Base-by-base conservation (phyloP, 2,113 vertebrate genomes). In the Carettochelys insculpta region DNA sequence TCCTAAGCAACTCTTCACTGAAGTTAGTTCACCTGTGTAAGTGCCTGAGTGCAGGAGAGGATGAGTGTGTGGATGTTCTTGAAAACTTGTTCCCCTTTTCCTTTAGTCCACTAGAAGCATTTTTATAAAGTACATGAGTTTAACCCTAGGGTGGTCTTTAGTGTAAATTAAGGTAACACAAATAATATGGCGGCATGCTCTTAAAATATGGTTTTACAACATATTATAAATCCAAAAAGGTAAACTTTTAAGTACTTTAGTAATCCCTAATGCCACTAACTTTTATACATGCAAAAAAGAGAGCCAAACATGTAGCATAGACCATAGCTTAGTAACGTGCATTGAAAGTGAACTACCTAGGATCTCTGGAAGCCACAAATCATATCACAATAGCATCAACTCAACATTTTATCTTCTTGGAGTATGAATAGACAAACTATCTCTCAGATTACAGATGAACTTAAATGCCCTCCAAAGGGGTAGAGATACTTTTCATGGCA, bases 281-380 rank as follows among this genome's bases (percentile, higher is more conserved):
- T 85, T 92, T 65, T 75, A 81, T 10, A 22, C 2, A 3, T 85
- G 43, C 75, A 89, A 87, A 24, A n/a, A 82, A 85, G 76, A 53
- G 58, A 90, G 92, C 90, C 92, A 92, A 87, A 93, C 81, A 77
- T 80, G 50, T 47, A 82, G 80, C 20, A 5, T 82, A 89, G 73
- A 25, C 71, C 75, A 83, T 87, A 22, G 19, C 52, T 77, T 53
- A 73, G 24, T 20, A 48, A 5, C 82, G 85, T 92, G 25, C 45
- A 38, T 65, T 1, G 0, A 19, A 81, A 93, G 90, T 73, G 73
- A 80, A 89, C 87, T 85, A 78, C 79, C 77, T 58, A 51, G 80
- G 77, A 86, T 73, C 25, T 20, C 76, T 90, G 85, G 77, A 90
- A 81, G 12, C 27, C 2, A 58, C 43, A 68, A 92, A 82, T 50